Evolutionary conservation across 2,888 invertebrate genomes (phyloP).

Genomic region (Diaprepes abbreviatus): DNA sequence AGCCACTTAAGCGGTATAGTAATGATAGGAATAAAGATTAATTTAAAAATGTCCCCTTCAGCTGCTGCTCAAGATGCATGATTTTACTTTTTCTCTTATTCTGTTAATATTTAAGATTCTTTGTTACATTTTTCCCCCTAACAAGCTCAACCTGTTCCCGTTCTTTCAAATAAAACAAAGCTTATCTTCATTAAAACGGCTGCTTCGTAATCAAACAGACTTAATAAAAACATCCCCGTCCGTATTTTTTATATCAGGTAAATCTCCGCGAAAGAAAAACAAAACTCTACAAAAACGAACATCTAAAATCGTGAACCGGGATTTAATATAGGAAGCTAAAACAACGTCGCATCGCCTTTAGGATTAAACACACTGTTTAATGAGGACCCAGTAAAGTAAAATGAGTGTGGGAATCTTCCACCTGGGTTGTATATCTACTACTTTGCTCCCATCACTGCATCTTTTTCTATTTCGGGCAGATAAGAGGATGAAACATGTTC

Average conservation of each 20-base stretch:
- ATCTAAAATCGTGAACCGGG: slow-evolving; percentile 37
- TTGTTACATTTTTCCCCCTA: too few species aligned
- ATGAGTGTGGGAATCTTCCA: slow-evolving; percentile 44
- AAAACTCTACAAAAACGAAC: slow-evolving; percentile 33
- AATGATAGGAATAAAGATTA: too few species aligned
- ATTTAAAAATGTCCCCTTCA: too few species aligned
- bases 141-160: not conserved
- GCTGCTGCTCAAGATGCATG: too few species aligned
- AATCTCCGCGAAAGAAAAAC: slow-evolving; percentile 26
- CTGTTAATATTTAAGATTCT: too few species aligned
- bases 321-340: slow-evolving; percentile 43
- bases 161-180: not conserved
- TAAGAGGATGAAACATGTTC: slow-evolving; percentile 4
- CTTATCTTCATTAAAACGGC: not conserved
- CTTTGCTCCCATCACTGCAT: not conserved
- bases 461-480: slow-evolving; percentile 12
- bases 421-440: slow-evolving; percentile 32
- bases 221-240: slow-evolving; percentile 11
- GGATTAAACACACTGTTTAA: slow-evolving; percentile 46
- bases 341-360: slow-evolving; percentile 39
- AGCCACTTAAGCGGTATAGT: too few species aligned
- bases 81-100: too few species aligned
- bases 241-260: slow-evolving; percentile 24
- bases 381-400: slow-evolving; percentile 41
- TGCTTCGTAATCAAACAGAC: slow-evolving; percentile 1